A percentile compares a stretch with the other conserved stretches of the same genome.
These are phyloP conservation scores for Urocyon cinereoargenteus DNA, from an alignment of 2,797 vertebrate species.

Conservation along the genomic window DNA sequence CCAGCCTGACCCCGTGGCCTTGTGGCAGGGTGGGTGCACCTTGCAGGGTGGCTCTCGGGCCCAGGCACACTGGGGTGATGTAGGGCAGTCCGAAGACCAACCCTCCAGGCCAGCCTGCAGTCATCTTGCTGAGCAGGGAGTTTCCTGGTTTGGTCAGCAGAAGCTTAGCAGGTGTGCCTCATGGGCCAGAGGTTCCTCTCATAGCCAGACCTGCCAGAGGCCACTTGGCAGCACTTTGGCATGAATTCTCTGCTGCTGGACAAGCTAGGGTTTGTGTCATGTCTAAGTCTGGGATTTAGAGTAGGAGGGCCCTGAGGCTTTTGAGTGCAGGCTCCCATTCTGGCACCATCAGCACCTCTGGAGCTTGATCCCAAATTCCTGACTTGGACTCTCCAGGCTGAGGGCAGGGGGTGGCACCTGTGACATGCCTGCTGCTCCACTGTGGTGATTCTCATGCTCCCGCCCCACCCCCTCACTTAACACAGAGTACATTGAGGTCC, in stretches of 20 bases:
- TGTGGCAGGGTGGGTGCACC: neutral
- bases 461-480: neutral
- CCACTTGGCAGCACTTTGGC: neutral
- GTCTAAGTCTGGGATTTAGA: neutral
- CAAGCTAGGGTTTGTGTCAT: neutral
- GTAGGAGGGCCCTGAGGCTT: neutral
- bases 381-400: neutral
- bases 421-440: neutral
- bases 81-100: neutral
- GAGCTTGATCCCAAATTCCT: neutral
- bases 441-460: fast-evolving
- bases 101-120: neutral
- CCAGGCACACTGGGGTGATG: fast-evolving
- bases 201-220: neutral
- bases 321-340: fast-evolving
- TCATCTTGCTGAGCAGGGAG: neutral
- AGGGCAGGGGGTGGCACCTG: too few relatives aligned
- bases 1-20: fast-evolving
- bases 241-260: neutral
- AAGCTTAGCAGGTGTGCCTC: neutral
- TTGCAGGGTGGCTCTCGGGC: neutral
- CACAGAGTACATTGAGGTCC: neutral
- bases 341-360: fast-evolving
- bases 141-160: neutral
- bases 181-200: neutral